Evolutionary conservation across 2,797 vertebrate genomes (phyloP).

Genomic region (Tapirus indicus): DNA sequence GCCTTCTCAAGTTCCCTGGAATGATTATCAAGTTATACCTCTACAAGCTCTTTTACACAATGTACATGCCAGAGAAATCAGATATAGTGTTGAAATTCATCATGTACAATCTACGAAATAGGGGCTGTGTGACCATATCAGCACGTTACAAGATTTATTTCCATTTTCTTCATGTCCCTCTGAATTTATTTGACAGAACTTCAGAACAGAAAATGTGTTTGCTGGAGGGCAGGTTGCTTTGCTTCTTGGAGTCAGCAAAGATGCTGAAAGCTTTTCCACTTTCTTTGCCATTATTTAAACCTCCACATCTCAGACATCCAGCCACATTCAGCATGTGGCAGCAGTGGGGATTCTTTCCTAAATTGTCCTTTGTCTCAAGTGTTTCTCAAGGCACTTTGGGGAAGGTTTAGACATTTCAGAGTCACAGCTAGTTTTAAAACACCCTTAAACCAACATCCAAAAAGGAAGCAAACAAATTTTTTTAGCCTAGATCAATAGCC

Average conservation of each 20-base stretch:
- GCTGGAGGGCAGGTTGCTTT: slow-evolving; percentile 41
- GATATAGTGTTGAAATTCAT: slow-evolving; percentile 64
- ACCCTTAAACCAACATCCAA: slow-evolving; percentile 17
- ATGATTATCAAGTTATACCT: slow-evolving; percentile 55
- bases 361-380: slow-evolving; percentile 23
- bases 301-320: slow-evolving; percentile 1
- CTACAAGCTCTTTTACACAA: slow-evolving; percentile 60
- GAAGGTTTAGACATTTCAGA: slow-evolving; percentile 60
- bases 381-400: slow-evolving; percentile 35
- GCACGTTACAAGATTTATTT: slow-evolving; percentile 54
- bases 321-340: not conserved
- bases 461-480: slow-evolving; percentile 28
- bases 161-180: slow-evolving; percentile 60
- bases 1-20: slow-evolving; percentile 44
- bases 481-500: not conserved
- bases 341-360: not conserved
- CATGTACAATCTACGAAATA: slow-evolving; percentile 46
- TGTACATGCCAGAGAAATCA: slow-evolving; percentile 52
- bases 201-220: slow-evolving; percentile 70
- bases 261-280: slow-evolving; percentile 55
- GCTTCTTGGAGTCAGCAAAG: slow-evolving; percentile 60
- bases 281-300: slow-evolving; percentile 62
- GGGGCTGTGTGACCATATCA: not conserved
- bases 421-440: slow-evolving; percentile 61
- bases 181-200: slow-evolving; percentile 74